Evolutionary conservation across 2,113 vertebrate species (phyloP).

Genomic region (Lamprotornis superbus): DNA sequence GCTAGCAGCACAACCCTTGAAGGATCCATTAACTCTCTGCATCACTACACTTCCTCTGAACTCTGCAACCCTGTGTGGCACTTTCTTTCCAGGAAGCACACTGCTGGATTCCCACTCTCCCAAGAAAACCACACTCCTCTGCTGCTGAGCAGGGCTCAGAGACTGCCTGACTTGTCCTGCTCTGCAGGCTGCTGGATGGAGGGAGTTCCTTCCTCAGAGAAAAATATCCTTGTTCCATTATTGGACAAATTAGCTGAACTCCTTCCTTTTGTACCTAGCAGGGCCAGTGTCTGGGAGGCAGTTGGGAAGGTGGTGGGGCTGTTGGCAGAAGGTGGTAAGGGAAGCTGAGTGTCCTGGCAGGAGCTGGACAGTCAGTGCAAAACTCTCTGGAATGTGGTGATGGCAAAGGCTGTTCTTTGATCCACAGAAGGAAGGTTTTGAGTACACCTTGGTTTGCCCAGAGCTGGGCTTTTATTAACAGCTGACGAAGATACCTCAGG

Average conservation of each 20-base stretch:
- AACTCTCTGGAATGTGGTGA: neutral
- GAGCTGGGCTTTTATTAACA: neutral
- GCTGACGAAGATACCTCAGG: neutral
- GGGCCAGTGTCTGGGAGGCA: accelerated
- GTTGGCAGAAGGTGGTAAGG: neutral
- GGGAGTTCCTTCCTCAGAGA: neutral
- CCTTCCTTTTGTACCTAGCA: neutral
- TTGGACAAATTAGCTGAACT: neutral
- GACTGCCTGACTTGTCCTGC: neutral
- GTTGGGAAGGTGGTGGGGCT: accelerated
- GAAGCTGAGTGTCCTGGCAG: neutral
- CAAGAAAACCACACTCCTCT: neutral
- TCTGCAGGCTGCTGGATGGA: neutral
- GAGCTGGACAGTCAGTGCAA: neutral
- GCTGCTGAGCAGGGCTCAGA: accelerated
- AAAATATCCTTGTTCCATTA: neutral
- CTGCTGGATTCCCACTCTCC: neutral
- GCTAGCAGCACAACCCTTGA: neutral
- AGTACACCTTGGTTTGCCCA: neutral
- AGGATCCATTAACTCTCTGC: neutral
- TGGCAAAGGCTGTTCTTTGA: neutral
- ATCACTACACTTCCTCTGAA: neutral
- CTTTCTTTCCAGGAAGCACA: neutral
- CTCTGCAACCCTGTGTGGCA: accelerated
- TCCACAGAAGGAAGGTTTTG: neutral